Evolutionary conservation across 1,140 invertebrate species (phyloP), one percentile per base, ranked within the genome.

Genomic region (Bombus terrestris): DNA sequence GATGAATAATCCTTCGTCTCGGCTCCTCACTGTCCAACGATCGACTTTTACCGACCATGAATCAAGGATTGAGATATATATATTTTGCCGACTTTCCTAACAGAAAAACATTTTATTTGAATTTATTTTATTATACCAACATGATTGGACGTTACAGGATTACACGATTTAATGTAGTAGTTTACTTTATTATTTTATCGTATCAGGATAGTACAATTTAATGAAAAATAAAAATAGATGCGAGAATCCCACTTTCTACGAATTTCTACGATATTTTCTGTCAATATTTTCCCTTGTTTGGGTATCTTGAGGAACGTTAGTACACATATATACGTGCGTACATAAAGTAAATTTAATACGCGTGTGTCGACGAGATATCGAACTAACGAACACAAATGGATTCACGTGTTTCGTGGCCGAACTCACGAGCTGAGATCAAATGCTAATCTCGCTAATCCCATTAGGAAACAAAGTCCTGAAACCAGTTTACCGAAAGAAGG

Each of bases 401-500:
- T 37, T 64, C 53, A 18, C 53, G 83, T 43, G 78, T 74, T 81
- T 75, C 59, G 66, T 53, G 43, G n/a, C 62, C 41, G 15, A 37
- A 28, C 35, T 35, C 66, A 32, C 81, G 47, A 73, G 76, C 78
- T 71, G 79, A 91, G 88, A 90, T 88, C 88, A 75, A 86, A 90
- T 83, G 87, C 81, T 91, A 91, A 91, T 91, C 88, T 87, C 85
- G 86, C 89, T 92, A 91, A 92, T 92, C 90, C 89, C 90, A 92
- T 91, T 92, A 92, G 83, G 79, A 87, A 91, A 90, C 87, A 90
- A 91, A 89, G 81, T 89, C 85, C 82, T 80, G 74, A 64, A 91
- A 92, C 90, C 91, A 90, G 91, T 92, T 91, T 88, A 90, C 83
- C 57, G 76, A 80, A 86, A 81, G 86, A 66, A 84, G 84, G 74